A percentile compares a stretch with the other conserved stretches of the same genome.
Conservation (phyloP, 2,113 vertebrate species). For the Leuciscus idus region DNA sequence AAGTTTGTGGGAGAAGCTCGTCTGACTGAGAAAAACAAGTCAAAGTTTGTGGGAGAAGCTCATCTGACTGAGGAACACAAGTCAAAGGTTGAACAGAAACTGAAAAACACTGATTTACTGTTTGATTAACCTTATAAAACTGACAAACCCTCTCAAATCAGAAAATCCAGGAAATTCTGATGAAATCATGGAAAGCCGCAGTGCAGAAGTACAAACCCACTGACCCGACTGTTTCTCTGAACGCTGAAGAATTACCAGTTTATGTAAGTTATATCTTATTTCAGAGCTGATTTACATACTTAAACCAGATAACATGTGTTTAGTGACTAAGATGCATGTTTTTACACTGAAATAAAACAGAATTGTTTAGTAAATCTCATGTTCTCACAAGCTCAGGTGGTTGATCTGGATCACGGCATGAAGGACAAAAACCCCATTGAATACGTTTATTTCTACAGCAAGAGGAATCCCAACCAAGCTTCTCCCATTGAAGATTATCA, state of each 20-base stretch:
- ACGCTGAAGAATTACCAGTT: not conserved
- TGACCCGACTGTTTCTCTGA: not conserved
- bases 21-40: too few relatives aligned
- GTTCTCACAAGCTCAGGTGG: conserved; percentile 65
- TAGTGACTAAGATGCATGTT: not conserved
- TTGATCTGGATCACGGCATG: conserved; percentile 84
- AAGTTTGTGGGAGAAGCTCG: too few relatives aligned
- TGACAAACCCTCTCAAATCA: too few relatives aligned
- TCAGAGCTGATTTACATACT: not conserved
- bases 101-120: not conserved
- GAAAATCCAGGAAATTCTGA: not conserved
- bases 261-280: not conserved
- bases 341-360: not conserved
- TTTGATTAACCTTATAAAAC: not conserved
- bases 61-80: not conserved
- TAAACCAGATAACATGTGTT: not conserved
- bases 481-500: conserved; percentile 70
- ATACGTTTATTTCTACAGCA: conserved; percentile 78
- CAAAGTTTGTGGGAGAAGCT: conserved; percentile 24
- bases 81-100: not conserved
- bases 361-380: not conserved
- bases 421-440: conserved; percentile 81
- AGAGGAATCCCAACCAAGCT: conserved; percentile 67
- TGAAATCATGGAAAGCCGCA: not conserved
- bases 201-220: not conserved